A percentile compares a stretch with the other conserved stretches of the same genome.
phyloP scores from a whole-genome alignment of 1,140 invertebrate genomes.

The Physella acuta region DNA sequence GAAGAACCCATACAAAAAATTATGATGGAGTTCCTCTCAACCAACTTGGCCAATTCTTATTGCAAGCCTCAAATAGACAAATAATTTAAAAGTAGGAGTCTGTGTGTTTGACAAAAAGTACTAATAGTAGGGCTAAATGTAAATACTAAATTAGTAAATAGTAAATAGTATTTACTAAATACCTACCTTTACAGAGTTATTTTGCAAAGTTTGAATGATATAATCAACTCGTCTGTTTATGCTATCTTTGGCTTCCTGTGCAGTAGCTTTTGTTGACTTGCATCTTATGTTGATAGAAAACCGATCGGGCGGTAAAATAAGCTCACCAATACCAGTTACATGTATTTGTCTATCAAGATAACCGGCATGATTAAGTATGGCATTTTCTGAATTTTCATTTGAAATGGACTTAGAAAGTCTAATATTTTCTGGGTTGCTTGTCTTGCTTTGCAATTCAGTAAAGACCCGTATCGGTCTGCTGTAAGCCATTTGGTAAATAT shows the following conservation, averaged over 20 bases:
- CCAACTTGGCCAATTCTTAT: too few relatives aligned
- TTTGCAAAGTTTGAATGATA: constrained; percentile 50
- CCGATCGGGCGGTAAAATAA: constrained; percentile 49
- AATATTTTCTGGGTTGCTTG: neutral
- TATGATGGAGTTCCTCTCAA: neutral
- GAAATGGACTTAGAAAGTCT: neutral
- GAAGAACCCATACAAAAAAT: neutral
- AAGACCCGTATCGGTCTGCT: constrained; percentile 20
- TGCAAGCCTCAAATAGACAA: too few relatives aligned
- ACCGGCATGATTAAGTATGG: constrained; percentile 14
- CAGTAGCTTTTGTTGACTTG: constrained; percentile 40
- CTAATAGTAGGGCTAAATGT: too few relatives aligned
- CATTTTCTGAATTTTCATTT: constrained; percentile 23
- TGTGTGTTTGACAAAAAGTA: too few relatives aligned
- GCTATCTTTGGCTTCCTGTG: constrained; percentile 56
- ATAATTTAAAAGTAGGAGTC: too few relatives aligned
- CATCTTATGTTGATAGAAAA: constrained; percentile 42
- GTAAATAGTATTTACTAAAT: too few relatives aligned
- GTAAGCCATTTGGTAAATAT: constrained; percentile 22
- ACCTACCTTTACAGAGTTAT: constrained; percentile 48
- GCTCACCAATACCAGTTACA: constrained; percentile 53
- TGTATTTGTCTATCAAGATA: constrained; percentile 41
- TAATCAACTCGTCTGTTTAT: constrained; percentile 53
- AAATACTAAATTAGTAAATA: too few relatives aligned
- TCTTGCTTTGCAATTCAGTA: constrained; percentile 11